Base-by-base conservation (phyloP, 1,140 invertebrate species). In the Solenopsis invicta region DNA sequence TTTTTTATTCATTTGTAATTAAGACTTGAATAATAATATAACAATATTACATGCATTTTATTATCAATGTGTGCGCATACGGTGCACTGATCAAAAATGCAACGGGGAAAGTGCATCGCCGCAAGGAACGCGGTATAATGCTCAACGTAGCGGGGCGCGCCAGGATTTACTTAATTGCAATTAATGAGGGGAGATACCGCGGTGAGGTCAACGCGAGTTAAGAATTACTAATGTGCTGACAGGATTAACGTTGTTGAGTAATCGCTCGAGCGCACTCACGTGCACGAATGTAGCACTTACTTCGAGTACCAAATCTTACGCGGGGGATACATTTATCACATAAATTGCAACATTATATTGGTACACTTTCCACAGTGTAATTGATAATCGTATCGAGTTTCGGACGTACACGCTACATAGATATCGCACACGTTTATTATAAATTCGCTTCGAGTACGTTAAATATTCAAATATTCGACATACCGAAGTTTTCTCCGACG, bases 111-210 rank as follows among this genome's bases (percentile, higher is more conserved):
- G 84, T 61, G 67, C 67, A 71, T 48, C 52, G 86, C 86, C 82
- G 85, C 77, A 62, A 85, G 85, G 77, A 88, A 88, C 67, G 45
- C 86, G 92, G 91, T 94, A 92, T 92, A 93, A 94, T 91, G 91
- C 93, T 94, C 92, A 91, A 87, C 86, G 82, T 86, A 88, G 87
- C 71, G 85, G 64, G 72, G 84, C 84, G 64, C 88, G 90, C 75
- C 85, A 91, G 92, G 91, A 94, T 94, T 95, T 94, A 94, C 93
- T 94, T 95, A 95, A 95, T 95, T 95, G 94, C 93, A 95, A 95
- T 95, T 95, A 95, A 95, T 95, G 95, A 94, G 93, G 87, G 91
- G 90, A 94, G 93, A 94, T 95, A 95, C 93, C 93, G 92, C 92
- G 75, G 91, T 86, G 89, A 89, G 92, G 90, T 94, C 90, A 29